A percentile compares a stretch with the other conserved stretches of the same genome.
Evolutionary conservation across 2,113 vertebrate genomes (phyloP).

Genomic region (Laticauda laticaudata): DNA sequence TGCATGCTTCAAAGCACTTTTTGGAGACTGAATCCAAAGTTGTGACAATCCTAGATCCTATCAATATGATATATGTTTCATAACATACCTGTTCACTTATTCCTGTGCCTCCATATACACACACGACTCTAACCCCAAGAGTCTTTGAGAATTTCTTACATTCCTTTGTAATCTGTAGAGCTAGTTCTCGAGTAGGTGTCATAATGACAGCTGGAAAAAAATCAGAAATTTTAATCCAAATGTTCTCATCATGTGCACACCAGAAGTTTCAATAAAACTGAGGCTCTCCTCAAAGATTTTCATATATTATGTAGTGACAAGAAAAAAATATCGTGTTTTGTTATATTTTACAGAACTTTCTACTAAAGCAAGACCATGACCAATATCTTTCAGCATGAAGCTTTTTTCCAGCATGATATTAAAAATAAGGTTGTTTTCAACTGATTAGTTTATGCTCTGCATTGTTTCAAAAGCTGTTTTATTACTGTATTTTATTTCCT

Average conservation of each 20-base stretch:
- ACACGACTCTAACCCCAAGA: slow-evolving; percentile 90
- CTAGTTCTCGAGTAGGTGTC: slow-evolving; percentile 96
- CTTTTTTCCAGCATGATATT: background rate
- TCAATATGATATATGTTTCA: background rate
- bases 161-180: slow-evolving; percentile 97
- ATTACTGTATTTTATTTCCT: background rate
- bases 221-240: slow-evolving; percentile 15
- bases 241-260: background rate
- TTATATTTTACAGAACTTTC: background rate
- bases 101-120: slow-evolving; percentile 97
- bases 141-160: slow-evolving; percentile 98
- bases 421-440: background rate
- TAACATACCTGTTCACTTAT: slow-evolving; percentile 93
- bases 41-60: background rate
- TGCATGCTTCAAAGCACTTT: background rate
- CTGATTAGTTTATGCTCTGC: background rate
- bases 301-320: background rate
- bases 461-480: background rate
- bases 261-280: background rate
- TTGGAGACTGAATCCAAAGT: background rate
- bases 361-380: background rate
- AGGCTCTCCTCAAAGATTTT: background rate
- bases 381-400: background rate
- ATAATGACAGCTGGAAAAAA: slow-evolving; percentile 88
- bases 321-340: background rate